Base-by-base conservation (phyloP, 1,140 invertebrate species). In the Drosophila neocordata region DNA sequence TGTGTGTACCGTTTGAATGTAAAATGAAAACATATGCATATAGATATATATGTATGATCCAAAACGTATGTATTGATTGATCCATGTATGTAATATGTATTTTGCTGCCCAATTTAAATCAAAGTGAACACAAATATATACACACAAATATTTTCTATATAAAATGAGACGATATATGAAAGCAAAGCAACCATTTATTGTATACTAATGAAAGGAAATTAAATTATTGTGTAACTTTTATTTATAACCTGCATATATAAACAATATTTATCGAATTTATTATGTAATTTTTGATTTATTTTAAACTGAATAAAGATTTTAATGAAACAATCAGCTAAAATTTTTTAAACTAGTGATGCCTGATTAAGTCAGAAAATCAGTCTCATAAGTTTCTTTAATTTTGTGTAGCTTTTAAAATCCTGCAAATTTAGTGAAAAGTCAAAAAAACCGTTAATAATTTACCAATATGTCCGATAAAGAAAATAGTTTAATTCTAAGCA, bases 201-300 rank as follows among this genome's bases (percentile, higher is more conserved):
- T 78, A 69, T 78, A 78, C 82, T 81, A 87, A 83, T 78, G 55
- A 77, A 70, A 68, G 59, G 52, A 60, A 78, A 72, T 81, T 81
- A 87, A 85, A 81, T 73, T 84, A 87, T 78, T 85, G 68, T 65
- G 65, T 87, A 85, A 81, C 68, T 56, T 74, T 85, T 81, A 85
- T 85, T 87, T 82, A 82, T 78, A 78, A 75, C 78, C 74, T 87
- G 66, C 84, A 87, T 76, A 76, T 76, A 78, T 76, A 67, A 85
- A 73, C 78, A 59, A 85, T 85, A 85, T 85, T 85, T 85, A 85
- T 85, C 82, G 82, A 85, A 85, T 85, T 85, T 85, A 85, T 85
- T 85, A 85, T 87, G 78, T 85, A 87, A 77, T 65, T 85, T 85
- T 85, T 73, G 78, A 87, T 85, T 85, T 87, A 75, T 78, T 82